Base-by-base conservation (phyloP, 2,888 invertebrate genomes). In the Flexamia atlantica region DNA sequence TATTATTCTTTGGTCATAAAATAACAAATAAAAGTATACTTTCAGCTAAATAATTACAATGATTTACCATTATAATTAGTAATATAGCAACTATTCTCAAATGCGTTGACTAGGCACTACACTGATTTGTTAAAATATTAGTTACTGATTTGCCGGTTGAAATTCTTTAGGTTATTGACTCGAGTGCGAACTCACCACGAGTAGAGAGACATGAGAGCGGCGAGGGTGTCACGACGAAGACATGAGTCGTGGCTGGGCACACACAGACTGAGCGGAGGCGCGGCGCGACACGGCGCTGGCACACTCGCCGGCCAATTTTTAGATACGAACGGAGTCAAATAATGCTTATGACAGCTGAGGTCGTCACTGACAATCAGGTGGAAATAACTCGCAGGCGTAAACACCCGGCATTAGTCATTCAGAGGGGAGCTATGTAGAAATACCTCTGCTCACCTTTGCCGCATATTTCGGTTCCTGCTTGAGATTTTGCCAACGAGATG, bases 171-270 rank as follows among this genome's bases (percentile, higher is more conserved):
- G n/a, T n/a, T n/a, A n/a, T n/a, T n/a, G n/a, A n/a, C n/a, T n/a
- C n/a, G n/a, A n/a, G n/a, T n/a, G n/a, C n/a, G n/a, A 17, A 72
- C 72, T 72, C 72, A 72, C 72, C 72, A 72, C 40, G 40, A 4
- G 40, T 5, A 40, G 40, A 40, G 30, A 72, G 42, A 30, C 72
- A 72, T 40, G 14, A n/a, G 72, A 1, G 36, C 7, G 72, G 3
- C 1, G n/a, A 42, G 40, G 68, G 25, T 28, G 14, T 30, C 72
- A 64, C 72, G 72, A 72, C 20, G 9, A n/a, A 20, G 20, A 10
- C 40, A 72, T 72, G 36, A 72, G 72, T 20, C 20, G 72, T 23
- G 36, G 40, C 20, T 36, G 9, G 36, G 40, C 28, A 64, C 28
- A 23, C 72, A 72, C 72, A 72, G 72, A 72, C 72, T 72, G 68